These are phyloP conservation scores for Ooceraea biroi DNA, from an alignment of 1,140 invertebrate genomes.

Conservation along the genomic window DNA sequence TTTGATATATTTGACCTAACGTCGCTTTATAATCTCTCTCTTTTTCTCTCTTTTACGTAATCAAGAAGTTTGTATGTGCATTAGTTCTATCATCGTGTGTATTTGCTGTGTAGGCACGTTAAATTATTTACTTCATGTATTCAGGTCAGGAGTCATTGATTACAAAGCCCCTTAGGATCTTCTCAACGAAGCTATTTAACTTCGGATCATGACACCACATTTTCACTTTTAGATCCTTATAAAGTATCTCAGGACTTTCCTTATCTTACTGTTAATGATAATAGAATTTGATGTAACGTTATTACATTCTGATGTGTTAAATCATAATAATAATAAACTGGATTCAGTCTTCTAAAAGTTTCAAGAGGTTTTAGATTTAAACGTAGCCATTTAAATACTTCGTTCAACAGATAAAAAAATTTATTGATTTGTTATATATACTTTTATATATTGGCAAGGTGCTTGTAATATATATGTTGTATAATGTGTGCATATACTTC, in stretches of 20 bases:
- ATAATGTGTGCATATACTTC: slow-evolving; percentile 67
- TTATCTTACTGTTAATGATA: neutral
- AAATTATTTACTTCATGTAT: slow-evolving; percentile 70
- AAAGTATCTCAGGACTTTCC: neutral
- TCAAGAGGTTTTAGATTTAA: neutral
- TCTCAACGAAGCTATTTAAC: slow-evolving; percentile 22
- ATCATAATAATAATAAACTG: neutral
- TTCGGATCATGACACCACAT: slow-evolving; percentile 12
- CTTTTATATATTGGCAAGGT: slow-evolving; percentile 31
- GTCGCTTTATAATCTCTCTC: neutral
- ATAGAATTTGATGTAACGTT: neutral
- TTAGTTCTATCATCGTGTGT: slow-evolving; percentile 48
- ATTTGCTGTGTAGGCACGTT: slow-evolving; percentile 66
- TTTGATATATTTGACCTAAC: slow-evolving; percentile 5
- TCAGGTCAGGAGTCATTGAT: slow-evolving; percentile 75
- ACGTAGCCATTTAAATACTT: neutral
- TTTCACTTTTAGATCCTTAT: slow-evolving; percentile 17
- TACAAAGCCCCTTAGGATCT: slow-evolving; percentile 58
- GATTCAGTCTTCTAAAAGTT: neutral
- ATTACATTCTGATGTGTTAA: neutral
- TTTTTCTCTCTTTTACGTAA: slow-evolving; percentile 9
- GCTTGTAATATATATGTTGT: slow-evolving; percentile 23
- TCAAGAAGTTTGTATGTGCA: neutral
- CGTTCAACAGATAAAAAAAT: slow-evolving; percentile 29
- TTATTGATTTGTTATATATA: slow-evolving; percentile 24